Evolutionary conservation across 1,140 invertebrate genomes (phyloP), one percentile per base, ranked within the genome.

Genomic region (Nilaparvata lugens): DNA sequence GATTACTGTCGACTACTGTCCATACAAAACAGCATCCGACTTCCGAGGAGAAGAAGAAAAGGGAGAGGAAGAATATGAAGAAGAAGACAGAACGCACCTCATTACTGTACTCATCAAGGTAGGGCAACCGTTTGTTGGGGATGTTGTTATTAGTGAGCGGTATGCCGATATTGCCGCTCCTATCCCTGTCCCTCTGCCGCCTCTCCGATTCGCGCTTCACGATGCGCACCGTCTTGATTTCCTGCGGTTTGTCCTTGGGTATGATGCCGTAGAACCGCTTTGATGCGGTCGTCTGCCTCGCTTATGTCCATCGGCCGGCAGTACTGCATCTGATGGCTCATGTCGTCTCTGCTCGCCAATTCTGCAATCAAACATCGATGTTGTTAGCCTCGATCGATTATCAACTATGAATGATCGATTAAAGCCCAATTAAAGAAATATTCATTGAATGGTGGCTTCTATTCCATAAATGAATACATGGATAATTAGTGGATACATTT

Each of bases 181-280:
- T 69, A 58, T 81, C 77, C 63, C 85, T 78, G 69, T 90, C 88
- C 55, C 88, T 78, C 68, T 90, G 87, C 1, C 89, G 77, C 51
- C 89, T 79, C 72, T 94, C 92, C 21, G 90, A 90, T 70, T 94
- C 91, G 23, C 92, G 75, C 76, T 96, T 96, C 0, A 96, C 92
- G 68, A 95, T 94, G 57, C 93, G 80, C 21, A 96, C 92, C 1
- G 93, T 95, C 78, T 93, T 93, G 23, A 92, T 91, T 74, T 92
- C 89, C 71, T 86, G 87, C 63, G 88, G 88, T 67, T 94, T 91
- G 40, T 91, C 86, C 72, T 83, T 85, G 1, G 87, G 84, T 31
- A 90, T 75, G 62, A 89, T 82, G 60, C 79, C 79, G 72, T 78
- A 82, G 68, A 78, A 81, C 63, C 78, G 64, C 66, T 82, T 81